Evolutionary conservation across 2,113 vertebrate genomes (phyloP), one percentile per base, ranked within the genome.

Genomic region (Microtus oregoni): DNA sequence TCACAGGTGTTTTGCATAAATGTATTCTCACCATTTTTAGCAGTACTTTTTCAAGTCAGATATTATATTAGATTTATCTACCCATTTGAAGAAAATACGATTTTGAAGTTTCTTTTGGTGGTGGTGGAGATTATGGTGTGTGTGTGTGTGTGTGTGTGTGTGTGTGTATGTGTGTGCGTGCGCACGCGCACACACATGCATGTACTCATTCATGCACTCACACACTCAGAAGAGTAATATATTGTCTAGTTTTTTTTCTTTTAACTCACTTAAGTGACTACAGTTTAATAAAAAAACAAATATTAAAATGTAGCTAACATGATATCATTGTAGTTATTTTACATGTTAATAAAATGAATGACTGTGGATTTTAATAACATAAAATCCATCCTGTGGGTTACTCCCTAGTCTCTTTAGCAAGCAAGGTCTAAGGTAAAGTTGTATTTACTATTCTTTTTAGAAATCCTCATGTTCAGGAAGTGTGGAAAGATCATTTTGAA

Each of bases 221-320:
- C 14, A 70, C 32, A 72, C 35, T 19, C 17, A 35, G 14, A n/a
- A 35, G 35, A n/a, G 7, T 50, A 92, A 63, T 19, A 81, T 0
- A 44, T 75, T 78, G 65, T 79, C 24, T 81, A 52, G 0, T 77
- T 7, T 4, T 82, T 14, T 7, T 3, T 82, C 83, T 87, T 86
- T 79, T 52, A 91, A 52, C 7, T 76, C 3, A 0, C 61, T 7
- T 6, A 32, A 89, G 28, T 0, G 20, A 83, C 3, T 67, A 26
- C 41, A 85, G 86, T 41, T 67, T n/a, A 78, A 89, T 81, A 78
- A 32, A 7, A 7, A 95, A 86, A 90, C 86, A 77, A 76, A 73
- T 47, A 65, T 41, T 19, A 50, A 94, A 92, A 93, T 70, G 70
- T 91, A 90, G 83, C 5, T 70, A 8, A 78, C 5, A 65, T 17